Base-by-base conservation (phyloP, 2,113 vertebrate species). In the Bungarus multicinctus region DNA sequence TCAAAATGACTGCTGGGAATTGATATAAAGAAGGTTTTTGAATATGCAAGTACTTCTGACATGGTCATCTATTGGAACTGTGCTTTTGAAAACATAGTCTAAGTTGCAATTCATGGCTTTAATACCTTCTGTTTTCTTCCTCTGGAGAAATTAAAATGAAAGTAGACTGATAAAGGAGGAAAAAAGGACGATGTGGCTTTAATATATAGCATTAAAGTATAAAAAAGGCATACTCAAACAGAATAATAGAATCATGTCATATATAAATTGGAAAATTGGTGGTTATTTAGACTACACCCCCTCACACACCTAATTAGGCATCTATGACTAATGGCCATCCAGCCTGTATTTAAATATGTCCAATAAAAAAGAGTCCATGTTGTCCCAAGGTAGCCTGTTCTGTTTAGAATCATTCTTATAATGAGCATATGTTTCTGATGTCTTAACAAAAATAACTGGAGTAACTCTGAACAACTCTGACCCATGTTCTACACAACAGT, bases 1-100 rank as follows among this genome's bases (percentile, higher is more conserved):
- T 90, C 52, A 90, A 90, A 93, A 90, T 87, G 92, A 64, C 81
- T 93, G 39, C 45, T 87, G n/a, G 55, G 60, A 87, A 93, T 43
- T 93, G 88, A 90, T 30, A 27, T 54, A 64, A 34, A 27, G n/a
- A 87, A 93, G n/a, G 43, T 16, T 47, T 86, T 53, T 86, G 74
- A 90, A 85, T 64, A 50, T 9, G 20, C 86, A 85, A 87, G 52
- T 52, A 9, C 52, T 69, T 89, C 27, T 85, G 43, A 54, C 43
- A 85, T 89, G 30, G 3, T 18, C 69, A 85, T n/a, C 64, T 58
- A n/a, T 45, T 85, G 22, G 47, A 81, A 50, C 34, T 74, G 45
- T 55, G 53, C 14, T 43, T 87, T 22, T 16, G 50, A 34, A 5
- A 9, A 27, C 23, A 8, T 0, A n/a, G 14, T 43, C 16, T 34